phyloP scores from a whole-genome alignment of 2,797 vertebrate species.

The Telmatherina bonti region DNA sequence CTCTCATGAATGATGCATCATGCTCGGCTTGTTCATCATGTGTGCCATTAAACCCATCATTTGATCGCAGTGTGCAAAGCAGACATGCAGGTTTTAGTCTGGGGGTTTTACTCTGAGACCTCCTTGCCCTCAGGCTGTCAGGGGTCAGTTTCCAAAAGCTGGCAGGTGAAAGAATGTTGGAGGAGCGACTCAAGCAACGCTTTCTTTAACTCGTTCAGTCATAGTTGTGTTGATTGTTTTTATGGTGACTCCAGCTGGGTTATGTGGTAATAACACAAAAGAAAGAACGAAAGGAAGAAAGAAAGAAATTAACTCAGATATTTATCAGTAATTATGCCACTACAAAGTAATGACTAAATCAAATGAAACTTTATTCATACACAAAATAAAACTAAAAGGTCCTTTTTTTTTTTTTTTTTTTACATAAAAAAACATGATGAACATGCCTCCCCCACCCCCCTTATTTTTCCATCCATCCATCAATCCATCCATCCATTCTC shows the following conservation, averaged over 20 bases:
- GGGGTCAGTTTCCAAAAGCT: background rate
- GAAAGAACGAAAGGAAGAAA: too few species aligned
- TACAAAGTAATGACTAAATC: too few species aligned
- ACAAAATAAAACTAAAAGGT: too few species aligned
- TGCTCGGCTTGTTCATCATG: constrained; percentile 41
- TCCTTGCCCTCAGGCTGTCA: constrained; percentile 34
- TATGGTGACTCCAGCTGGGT: background rate
- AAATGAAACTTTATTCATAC: too few species aligned
- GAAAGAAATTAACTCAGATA: too few species aligned
- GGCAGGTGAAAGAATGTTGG: background rate
- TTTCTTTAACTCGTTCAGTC: background rate
- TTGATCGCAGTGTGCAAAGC: constrained; percentile 41
- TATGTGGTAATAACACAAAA: too few species aligned
- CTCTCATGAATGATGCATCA: constrained; percentile 28
- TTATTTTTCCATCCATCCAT: too few species aligned
- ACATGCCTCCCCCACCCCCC: too few species aligned
- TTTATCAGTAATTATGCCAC: too few species aligned
- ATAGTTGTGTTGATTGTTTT: background rate
- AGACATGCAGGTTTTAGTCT: constrained; percentile 29
- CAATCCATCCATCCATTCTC: too few species aligned
- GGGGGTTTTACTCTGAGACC: constrained; percentile 36
- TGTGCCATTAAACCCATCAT: constrained; percentile 40
- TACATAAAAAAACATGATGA: too few species aligned
- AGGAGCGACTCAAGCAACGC: background rate
- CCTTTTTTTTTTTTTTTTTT: too few species aligned